Conservation (phyloP, 2,888 invertebrate species). For the Phortica magna region DNA sequence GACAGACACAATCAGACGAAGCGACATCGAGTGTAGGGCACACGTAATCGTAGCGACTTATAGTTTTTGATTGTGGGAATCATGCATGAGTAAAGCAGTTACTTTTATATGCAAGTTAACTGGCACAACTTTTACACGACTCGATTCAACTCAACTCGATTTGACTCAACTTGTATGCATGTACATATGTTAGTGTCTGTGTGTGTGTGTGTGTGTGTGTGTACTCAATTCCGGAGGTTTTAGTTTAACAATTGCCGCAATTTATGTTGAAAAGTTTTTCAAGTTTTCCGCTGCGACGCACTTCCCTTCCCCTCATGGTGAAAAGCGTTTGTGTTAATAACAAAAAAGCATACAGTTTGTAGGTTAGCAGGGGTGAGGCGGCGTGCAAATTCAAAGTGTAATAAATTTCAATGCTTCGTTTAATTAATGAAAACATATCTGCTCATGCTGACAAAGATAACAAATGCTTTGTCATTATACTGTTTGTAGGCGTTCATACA, state of each 20-base stretch:
- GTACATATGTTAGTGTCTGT: background rate
- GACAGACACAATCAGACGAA: constrained; percentile 44
- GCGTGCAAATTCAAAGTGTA: constrained; percentile 50
- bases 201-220: background rate
- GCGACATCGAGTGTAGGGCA: constrained; percentile 44
- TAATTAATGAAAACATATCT: constrained; percentile 71
- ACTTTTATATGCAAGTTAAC: constrained; percentile 2
- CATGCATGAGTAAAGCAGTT: constrained; percentile 63
- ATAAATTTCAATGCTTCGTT: constrained; percentile 72
- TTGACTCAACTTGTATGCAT: background rate
- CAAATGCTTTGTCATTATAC: constrained; percentile 25
- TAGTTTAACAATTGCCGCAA: constrained; percentile 73
- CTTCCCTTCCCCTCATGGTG: background rate
- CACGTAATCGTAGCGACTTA: constrained; percentile 74
- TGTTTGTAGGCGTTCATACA: constrained; percentile 28
- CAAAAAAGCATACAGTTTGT: background rate
- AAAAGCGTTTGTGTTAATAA: background rate
- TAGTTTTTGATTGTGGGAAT: constrained; percentile 73
- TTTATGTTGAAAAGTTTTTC: constrained; percentile 68
- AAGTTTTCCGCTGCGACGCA: constrained; percentile 25
- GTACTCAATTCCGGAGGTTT: constrained; percentile 50
- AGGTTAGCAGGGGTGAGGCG: background rate
- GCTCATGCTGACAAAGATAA: constrained; percentile 18
- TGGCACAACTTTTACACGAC: background rate
- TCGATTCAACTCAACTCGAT: background rate